Evolutionary conservation across 2,888 invertebrate species (phyloP).

Genomic region (Tupiocoris notatus): DNA sequence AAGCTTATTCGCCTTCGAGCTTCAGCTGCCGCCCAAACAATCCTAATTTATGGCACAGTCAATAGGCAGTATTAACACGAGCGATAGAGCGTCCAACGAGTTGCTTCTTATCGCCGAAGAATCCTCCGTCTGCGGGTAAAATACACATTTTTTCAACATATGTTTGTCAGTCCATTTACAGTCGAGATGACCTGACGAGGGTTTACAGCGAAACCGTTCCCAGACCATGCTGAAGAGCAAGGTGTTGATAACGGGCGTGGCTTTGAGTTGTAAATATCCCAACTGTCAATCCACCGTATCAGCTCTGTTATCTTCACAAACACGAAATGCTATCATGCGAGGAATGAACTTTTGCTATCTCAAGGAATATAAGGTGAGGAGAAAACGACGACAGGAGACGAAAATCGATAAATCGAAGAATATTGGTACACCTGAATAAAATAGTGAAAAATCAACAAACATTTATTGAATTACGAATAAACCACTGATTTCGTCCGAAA

Average conservation of each 20-base stretch:
- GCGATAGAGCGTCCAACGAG: constrained; percentile 2
- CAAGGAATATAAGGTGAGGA: background rate
- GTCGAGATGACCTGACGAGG: constrained; percentile 20
- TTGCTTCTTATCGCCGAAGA: constrained; percentile 7
- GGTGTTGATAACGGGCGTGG: constrained; percentile 17
- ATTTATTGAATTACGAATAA: too few relatives aligned
- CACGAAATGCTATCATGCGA: constrained; percentile 14
- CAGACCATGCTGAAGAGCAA: background rate
- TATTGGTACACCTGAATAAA: too few relatives aligned
- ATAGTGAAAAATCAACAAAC: too few relatives aligned
- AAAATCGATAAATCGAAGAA: too few relatives aligned
- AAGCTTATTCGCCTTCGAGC: background rate
- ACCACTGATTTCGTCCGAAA: too few relatives aligned
- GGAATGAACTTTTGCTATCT: background rate
- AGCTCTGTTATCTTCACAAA: constrained; percentile 28
- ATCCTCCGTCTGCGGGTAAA: constrained; percentile 2
- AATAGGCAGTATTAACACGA: background rate
- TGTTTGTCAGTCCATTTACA: constrained; percentile 33
- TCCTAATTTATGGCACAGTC: background rate
- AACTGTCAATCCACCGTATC: constrained; percentile 34
- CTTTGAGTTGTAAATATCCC: constrained; percentile 24
- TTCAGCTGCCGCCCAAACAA: background rate
- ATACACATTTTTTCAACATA: constrained; percentile 11
- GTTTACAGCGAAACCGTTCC: constrained; percentile 16
- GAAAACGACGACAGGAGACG: background rate